A percentile compares a stretch with the other conserved stretches of the same genome.
Conservation (phyloP, 2,797 vertebrate species). For the Macroramphosus scolopax region DNA sequence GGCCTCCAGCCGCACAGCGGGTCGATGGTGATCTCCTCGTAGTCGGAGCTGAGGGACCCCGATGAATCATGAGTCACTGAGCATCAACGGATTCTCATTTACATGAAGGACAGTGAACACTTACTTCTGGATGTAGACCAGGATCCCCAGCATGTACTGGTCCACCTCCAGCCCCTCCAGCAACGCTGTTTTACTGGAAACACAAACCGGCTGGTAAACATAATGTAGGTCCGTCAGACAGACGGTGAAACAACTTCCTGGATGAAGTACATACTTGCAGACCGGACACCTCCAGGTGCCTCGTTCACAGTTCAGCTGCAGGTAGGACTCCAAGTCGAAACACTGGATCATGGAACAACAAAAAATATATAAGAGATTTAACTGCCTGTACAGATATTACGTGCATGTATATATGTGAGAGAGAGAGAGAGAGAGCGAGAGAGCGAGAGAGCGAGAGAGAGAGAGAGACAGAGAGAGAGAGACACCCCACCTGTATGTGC, state of each 20-base stretch:
- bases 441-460: no score
- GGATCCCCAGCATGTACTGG: slow-evolving; percentile 95
- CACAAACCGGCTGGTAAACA: not conserved
- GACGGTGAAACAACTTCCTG: no score
- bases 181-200: slow-evolving; percentile 89
- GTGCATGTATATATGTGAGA: not conserved
- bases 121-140: slow-evolving; percentile 96
- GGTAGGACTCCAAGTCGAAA: slow-evolving; percentile 94
- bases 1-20: slow-evolving; percentile 95
- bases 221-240: no score
- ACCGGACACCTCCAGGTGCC: slow-evolving; percentile 97
- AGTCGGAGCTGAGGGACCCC: slow-evolving; percentile 81
- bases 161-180: slow-evolving; percentile 95
- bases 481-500: slow-evolving; percentile 85
- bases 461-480: no score
- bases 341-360: slow-evolving; percentile 74
- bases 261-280: slow-evolving; percentile 87
- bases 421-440: not conserved
- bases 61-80: no score
- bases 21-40: slow-evolving; percentile 97
- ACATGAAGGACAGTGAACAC: slow-evolving; percentile 26
- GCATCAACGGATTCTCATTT: no score
- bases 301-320: slow-evolving; percentile 95
- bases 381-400: fast-evolving
- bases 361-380: not conserved